These are phyloP conservation scores for Nomia melanderi DNA, from an alignment of 1,140 invertebrate species.

Conservation along the genomic window DNA sequence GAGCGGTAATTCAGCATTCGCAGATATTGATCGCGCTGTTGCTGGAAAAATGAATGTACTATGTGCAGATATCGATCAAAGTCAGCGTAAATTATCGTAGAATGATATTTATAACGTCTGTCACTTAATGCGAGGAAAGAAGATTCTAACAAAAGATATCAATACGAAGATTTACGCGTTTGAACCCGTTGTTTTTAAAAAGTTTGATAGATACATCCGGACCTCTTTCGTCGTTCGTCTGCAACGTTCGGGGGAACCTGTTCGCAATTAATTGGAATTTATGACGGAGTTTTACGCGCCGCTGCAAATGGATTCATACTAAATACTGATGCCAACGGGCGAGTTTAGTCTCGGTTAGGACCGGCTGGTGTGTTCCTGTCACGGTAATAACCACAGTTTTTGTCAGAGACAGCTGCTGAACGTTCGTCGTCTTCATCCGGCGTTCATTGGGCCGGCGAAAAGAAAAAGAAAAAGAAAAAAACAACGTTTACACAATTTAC, in stretches of 20 bases:
- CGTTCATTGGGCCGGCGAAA: neutral
- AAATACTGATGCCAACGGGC: slow-evolving; percentile 64
- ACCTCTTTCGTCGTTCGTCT: slow-evolving; percentile 63
- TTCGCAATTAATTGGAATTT: slow-evolving; percentile 77
- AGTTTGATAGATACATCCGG: neutral
- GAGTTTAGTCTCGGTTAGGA: slow-evolving; percentile 61
- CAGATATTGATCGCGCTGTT: too few relatives aligned
- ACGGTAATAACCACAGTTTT: slow-evolving; percentile 65
- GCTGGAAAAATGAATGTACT: too few relatives aligned
- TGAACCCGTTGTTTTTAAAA: too few relatives aligned
- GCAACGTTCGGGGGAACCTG: slow-evolving; percentile 48
- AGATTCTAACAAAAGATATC: too few relatives aligned
- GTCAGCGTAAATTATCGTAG: too few relatives aligned
- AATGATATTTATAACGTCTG: too few relatives aligned
- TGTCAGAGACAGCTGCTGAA: slow-evolving; percentile 70
- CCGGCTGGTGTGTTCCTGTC: slow-evolving; percentile 42
- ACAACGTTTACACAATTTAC: slow-evolving; percentile 6
- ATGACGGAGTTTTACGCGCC: slow-evolving; percentile 64
- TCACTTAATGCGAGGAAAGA: too few relatives aligned
- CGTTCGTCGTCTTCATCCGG: slow-evolving; percentile 44
- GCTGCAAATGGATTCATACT: slow-evolving; percentile 67
- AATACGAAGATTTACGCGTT: too few relatives aligned
- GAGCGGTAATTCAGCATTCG: too few relatives aligned
- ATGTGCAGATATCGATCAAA: too few relatives aligned
- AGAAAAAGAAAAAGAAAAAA: too few relatives aligned